phyloP scores from a whole-genome alignment of 2,888 invertebrate genomes.

The Hermaeophaga mercurialis region DNA sequence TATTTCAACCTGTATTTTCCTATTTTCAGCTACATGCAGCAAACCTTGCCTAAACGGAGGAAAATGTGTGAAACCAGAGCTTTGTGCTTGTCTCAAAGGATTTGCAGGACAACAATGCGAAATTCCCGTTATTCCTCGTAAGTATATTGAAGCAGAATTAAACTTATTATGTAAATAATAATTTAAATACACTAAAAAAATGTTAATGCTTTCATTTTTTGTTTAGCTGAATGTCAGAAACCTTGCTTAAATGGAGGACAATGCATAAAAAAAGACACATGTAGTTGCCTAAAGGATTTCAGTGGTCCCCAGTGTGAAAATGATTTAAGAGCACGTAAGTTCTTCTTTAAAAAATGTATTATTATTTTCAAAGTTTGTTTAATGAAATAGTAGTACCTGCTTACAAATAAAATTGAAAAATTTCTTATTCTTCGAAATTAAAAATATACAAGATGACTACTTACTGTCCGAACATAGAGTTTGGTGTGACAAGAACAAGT shows the following conservation, averaged over 20 bases:
- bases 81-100: conserved; percentile 64
- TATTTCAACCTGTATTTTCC: background rate
- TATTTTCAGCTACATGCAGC: conserved; percentile 61
- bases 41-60: conserved; percentile 67
- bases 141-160: too few relatives aligned
- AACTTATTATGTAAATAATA: background rate
- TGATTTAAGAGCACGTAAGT: conserved; percentile 33
- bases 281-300: conserved; percentile 64
- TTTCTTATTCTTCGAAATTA: too few relatives aligned
- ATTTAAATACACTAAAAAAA: background rate
- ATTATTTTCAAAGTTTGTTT: too few relatives aligned
- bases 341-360: too few relatives aligned
- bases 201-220: background rate
- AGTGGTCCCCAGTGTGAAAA: conserved; percentile 50
- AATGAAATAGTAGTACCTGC: too few relatives aligned
- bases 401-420: too few relatives aligned
- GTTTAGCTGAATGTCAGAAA: conserved; percentile 61
- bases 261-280: conserved; percentile 63
- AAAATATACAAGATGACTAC: too few relatives aligned
- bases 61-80: conserved; percentile 63
- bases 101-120: conserved; percentile 56
- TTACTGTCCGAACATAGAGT: too few relatives aligned
- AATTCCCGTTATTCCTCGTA: conserved; percentile 27
- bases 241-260: conserved; percentile 67
- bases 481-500: too few relatives aligned